Evolutionary conservation across 2,797 vertebrate genomes (phyloP).

Genomic region (Smutsia temminckii): DNA sequence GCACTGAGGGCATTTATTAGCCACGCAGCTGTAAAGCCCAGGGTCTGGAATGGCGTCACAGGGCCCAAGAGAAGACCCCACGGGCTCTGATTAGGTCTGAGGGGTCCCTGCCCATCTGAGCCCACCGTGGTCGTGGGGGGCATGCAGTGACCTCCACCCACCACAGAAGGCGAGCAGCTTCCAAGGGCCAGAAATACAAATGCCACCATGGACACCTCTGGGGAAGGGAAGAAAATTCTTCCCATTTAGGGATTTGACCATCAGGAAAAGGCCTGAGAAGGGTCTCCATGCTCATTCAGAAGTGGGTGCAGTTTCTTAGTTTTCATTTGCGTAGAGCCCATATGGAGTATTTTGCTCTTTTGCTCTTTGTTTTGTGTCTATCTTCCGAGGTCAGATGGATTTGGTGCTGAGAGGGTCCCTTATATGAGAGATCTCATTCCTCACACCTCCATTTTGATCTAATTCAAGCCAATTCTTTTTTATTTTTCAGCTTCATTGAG

Average conservation of each 20-base stretch:
- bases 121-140: too few species aligned
- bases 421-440: too few species aligned
- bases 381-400: background rate
- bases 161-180: background rate
- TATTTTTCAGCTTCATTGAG: background rate
- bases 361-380: background rate
- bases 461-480: background rate
- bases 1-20: background rate
- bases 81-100: too few species aligned
- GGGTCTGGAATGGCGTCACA: background rate
- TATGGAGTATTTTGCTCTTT: too few species aligned
- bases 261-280: background rate
- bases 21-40: background rate
- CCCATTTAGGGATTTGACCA: too few species aligned
- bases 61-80: background rate
- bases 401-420: background rate
- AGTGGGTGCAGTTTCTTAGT: background rate
- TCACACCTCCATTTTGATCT: background rate
- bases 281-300: accelerated
- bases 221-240: background rate
- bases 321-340: background rate
- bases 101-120: background rate
- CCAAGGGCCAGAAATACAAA: background rate
- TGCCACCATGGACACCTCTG: background rate
- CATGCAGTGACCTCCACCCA: background rate